Evolutionary conservation across 2,797 vertebrate genomes (phyloP).

Genomic region (Pampus argenteus): DNA sequence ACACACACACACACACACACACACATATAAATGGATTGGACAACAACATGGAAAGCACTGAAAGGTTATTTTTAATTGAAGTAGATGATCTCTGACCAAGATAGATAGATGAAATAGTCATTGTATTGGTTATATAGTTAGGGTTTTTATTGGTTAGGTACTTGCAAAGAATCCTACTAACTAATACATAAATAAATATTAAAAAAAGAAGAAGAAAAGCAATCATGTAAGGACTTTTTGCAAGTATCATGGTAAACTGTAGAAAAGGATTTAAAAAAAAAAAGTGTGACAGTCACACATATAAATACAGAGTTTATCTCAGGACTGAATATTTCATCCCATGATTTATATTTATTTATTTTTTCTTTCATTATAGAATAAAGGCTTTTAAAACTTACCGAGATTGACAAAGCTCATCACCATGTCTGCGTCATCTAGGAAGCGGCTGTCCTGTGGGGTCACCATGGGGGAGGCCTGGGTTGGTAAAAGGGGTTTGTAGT

Average conservation of each 20-base stretch:
- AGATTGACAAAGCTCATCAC: slow-evolving; percentile 98
- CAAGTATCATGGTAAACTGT: background rate
- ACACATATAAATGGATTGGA: background rate
- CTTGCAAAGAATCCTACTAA: background rate
- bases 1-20: too few species aligned
- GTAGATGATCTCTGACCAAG: background rate
- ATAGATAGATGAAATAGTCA: background rate
- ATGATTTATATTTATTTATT: background rate
- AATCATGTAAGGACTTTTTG: background rate
- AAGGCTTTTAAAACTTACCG: slow-evolving; percentile 82
- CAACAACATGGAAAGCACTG: slow-evolving; percentile 4
- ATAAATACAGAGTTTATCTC: background rate
- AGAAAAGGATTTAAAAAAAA: background rate
- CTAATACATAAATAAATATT: too few species aligned
- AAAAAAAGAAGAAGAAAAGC: background rate
- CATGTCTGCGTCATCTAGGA: slow-evolving; percentile 95
- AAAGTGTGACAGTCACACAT: background rate
- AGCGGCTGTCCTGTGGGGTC: slow-evolving; percentile 92
- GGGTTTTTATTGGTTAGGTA: background rate
- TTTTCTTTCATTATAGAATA: background rate
- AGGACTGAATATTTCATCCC: background rate
- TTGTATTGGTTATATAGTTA: background rate
- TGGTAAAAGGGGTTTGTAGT: slow-evolving; percentile 87
- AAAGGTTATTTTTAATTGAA: background rate
- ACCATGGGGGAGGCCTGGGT: slow-evolving; percentile 87